Evolutionary conservation across 2,888 invertebrate species (phyloP), one percentile per base, ranked within the genome.

Genomic region (Andrena bicolor): DNA sequence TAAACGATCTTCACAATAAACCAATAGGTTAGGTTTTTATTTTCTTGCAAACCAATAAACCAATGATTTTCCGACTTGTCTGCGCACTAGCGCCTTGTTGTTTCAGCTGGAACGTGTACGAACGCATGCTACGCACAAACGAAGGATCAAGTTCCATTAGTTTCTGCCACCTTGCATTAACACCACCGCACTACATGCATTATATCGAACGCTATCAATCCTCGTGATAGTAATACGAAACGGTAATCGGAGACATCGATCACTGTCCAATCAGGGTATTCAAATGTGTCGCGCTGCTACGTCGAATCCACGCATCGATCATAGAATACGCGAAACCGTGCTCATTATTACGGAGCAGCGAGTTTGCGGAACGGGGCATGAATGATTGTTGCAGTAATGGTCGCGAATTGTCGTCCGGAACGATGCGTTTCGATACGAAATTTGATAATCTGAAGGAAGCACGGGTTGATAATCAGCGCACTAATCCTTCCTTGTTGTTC

Each of bases 191-290:
- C 6, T 4, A 23, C 13, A 1, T 8, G n/a, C 23, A 41, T 32
- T n/a, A 28, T 49, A 28, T 49, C 10, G 53, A 58, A 48, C 28
- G 13, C 51, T 10, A 51, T 69, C 58, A 69, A 51, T 78, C 35
- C n/a, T 63, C 23, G 16, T 28, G 49, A 64, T 6, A n/a, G 63
- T 76, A 72, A 80, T 58, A 58, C n/a, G 61, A 70, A 30, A 65
- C 65, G 49, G 75, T 48, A 10, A 64, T 35, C 13, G 23, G 63
- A 76, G 53, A 68, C 13, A 73, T 58, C 58, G 35, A 72, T 78
- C 48, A 77, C 56, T 56, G 23, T 56, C 23, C 56, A 23, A 56
- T 56, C 56, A 13, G 60, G 20, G 16, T 35, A 58, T 69, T 76
- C 64, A 10, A 32, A 48, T 16, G 30, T 7, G 13, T 41, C 35